Evolutionary conservation across 2,113 vertebrate genomes (phyloP), one percentile per base, ranked within the genome.

Genomic region (Lipophrys pholis): DNA sequence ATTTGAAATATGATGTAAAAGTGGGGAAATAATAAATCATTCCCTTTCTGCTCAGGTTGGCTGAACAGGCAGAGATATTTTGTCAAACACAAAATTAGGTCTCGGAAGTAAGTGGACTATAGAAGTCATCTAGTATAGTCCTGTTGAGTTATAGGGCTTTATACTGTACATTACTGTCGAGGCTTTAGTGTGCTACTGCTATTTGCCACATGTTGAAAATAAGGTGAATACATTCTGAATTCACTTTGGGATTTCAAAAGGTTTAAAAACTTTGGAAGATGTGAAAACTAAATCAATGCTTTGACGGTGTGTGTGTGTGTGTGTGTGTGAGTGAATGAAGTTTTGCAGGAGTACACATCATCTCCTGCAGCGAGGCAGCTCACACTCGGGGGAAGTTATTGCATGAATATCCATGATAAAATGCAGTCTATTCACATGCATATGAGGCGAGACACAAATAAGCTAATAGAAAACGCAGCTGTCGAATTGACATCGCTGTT

Each of bases 381-480:
- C 15, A 40, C 66, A 52, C 43, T 54, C 50, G 7, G 48, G 55
- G 75, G 55, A 48, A 58, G 61, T 82, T 66, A 54, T 16, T 39
- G 43, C 61, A 72, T 56, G 68, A 78, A 51, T 69, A 56, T 59
- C 35, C 56, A 82, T 35, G 1, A 14, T 56, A 30, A 60, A 15
- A 64, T 57, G 46, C 30, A 41, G 8, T 6, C 53, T 59, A 84
- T 83, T 83, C 57, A 81, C 69, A 79, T 87, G 67, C 76, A 82
- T 54, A 82, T 72, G 71, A 83, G 41, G 30, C 61, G 7, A 68
- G 52, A 8, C 11, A 42, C 1, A 51, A 74, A 52, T 71, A 39
- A 68, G 15, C 10, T 36, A 42, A 57, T 48, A 49, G 39, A 11
- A 60, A 79, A 61, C 8, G 42, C 82, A 85, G 84, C 84, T 77